Evolutionary conservation across 2,888 invertebrate genomes (phyloP), one percentile per base, ranked within the genome.

Genomic region (Drosophila ezoana): DNA sequence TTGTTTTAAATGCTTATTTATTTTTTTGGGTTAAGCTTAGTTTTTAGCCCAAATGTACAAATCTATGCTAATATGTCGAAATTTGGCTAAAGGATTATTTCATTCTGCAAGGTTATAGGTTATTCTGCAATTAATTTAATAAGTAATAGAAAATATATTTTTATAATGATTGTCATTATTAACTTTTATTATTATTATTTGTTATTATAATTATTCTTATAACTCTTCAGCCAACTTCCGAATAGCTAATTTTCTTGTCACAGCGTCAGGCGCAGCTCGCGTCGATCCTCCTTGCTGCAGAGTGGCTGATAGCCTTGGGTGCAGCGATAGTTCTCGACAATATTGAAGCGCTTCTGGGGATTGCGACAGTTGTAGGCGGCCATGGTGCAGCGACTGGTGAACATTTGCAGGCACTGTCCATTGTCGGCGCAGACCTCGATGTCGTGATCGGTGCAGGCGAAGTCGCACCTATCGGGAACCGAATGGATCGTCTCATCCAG

Each of bases 281-380:
- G 59, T 49, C 72, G 82, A 14, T 85, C 82, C 4, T 32, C 52
- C 8, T 49, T 32, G 33, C 63, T 64, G 63, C 85, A 86, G 4
- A 79, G 72, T 1, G 86, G 78, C 8, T 77, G 58, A 33, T 81
- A 62, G 4, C 58, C 63, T 23, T 76, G 65, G 4, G 72, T 67
- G 32, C 90, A 90, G n/a, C 82, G 81, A 52, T 67, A 73, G 40
- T 81, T 85, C 11, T 89, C 82, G 6, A 87, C 77, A 1, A 70
- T 52, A 0, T 65, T 51, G 64, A 90, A 90, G 6, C 76, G 79
- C 54, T 85, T 89, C 32, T 83, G 80, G 2, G 90, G 84, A 74
- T 86, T 82, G 32, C 81, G 79, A 28, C 90, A 90, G 51, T 90
- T 90, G 71, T 90, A 89, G 45, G 88, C 79, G 14, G 81, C 65